Percentiles rank a stretch among this genome's conserved stretches.
Evolutionary conservation across 2,888 invertebrate species (phyloP).

Genomic region (Leucozona laternaria): DNA sequence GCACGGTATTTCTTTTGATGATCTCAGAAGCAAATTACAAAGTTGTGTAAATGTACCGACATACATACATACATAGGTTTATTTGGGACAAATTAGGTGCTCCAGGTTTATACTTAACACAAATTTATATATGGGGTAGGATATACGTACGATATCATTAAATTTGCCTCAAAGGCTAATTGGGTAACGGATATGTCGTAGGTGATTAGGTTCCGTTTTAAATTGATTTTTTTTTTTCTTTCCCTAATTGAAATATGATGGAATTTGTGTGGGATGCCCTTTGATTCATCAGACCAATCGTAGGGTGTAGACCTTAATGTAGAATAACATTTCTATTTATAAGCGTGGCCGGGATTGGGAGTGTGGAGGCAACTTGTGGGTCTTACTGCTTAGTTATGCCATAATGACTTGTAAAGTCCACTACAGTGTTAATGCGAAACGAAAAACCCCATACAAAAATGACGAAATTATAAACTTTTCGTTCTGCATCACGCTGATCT

Average conservation of each 20-base stretch:
- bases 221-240: not conserved
- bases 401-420: too few relatives aligned
- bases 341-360: not conserved
- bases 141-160: slow-evolving; percentile 17
- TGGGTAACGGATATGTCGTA: slow-evolving; percentile 30
- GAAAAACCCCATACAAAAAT: too few relatives aligned
- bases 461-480: too few relatives aligned
- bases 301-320: not conserved
- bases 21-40: slow-evolving; percentile 1
- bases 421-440: too few relatives aligned
- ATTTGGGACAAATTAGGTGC: slow-evolving; percentile 6
- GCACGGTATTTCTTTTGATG: not conserved
- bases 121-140: not conserved
- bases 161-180: slow-evolving; percentile 57
- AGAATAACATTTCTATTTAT: not conserved
- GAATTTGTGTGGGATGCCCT: not conserved
- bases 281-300: not conserved
- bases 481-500: too few relatives aligned
- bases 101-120: not conserved
- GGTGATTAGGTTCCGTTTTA: slow-evolving; percentile 8
- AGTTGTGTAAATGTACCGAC: not conserved
- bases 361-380: too few relatives aligned
- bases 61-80: not conserved
- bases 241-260: not conserved
- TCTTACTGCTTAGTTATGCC: too few relatives aligned